These are phyloP conservation scores for Muscicapa striata DNA, from an alignment of 2,797 vertebrate species.

Conservation along the genomic window DNA sequence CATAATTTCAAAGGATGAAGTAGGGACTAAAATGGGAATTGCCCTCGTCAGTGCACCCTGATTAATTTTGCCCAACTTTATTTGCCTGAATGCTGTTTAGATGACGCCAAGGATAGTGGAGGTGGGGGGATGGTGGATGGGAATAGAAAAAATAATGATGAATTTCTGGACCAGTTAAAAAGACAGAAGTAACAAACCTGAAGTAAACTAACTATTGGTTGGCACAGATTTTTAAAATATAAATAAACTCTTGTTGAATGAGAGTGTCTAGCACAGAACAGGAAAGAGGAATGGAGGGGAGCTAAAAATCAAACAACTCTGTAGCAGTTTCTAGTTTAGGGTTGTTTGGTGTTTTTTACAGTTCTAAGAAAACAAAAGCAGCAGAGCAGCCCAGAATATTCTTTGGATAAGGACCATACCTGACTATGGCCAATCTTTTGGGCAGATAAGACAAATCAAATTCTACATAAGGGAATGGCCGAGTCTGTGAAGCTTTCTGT, in stretches of 20 bases:
- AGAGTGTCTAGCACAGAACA: not conserved
- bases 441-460: not conserved
- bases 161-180: not conserved
- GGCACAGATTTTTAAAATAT: not conserved
- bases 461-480: not conserved
- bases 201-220: not conserved
- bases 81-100: not conserved
- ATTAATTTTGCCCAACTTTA: not conserved
- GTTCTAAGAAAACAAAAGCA: not conserved
- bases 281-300: not conserved
- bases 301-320: not conserved
- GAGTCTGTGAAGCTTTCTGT: not conserved
- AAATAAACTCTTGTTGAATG: not conserved
- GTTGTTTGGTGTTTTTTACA: not conserved
- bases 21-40: not conserved
- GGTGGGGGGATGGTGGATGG: rapidly evolving
- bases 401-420: not conserved
- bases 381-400: not conserved
- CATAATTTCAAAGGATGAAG: not conserved
- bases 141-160: not conserved
- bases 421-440: not conserved
- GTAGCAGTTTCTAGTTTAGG: not conserved
- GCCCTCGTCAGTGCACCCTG: not conserved
- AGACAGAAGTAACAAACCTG: not conserved
- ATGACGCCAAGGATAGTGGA: not conserved